Evolutionary conservation across 2,113 vertebrate species (phyloP).

Genomic region (Mohoua ochrocephala): DNA sequence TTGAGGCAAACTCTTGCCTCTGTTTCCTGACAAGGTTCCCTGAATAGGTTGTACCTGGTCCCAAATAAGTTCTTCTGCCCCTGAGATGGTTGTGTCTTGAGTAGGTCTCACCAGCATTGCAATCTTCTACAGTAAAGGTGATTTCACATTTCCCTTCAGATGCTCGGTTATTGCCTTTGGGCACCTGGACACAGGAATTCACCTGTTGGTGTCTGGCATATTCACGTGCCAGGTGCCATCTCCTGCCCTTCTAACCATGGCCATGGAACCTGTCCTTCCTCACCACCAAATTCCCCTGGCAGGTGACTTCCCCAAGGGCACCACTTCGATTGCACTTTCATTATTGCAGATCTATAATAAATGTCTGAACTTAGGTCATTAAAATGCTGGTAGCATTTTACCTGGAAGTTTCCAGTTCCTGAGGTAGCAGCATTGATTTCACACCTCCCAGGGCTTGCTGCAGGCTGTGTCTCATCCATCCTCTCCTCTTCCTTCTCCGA

Average conservation of each 20-base stretch:
- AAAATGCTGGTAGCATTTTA: not conserved
- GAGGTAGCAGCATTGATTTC: not conserved
- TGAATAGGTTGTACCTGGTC: accelerated
- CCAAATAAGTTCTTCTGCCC: not conserved
- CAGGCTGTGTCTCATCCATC: not conserved
- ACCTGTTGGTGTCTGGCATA: accelerated
- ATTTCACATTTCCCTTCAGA: not conserved
- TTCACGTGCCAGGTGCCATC: not conserved
- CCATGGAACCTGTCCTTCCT: not conserved
- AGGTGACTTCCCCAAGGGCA: not conserved
- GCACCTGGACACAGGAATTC: accelerated
- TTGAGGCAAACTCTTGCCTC: not conserved
- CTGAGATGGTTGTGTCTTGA: not conserved
- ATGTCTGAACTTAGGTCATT: not conserved
- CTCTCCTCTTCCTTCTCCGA: not conserved
- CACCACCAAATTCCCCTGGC: not conserved
- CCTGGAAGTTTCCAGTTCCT: not conserved
- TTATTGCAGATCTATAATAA: not conserved
- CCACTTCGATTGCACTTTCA: accelerated
- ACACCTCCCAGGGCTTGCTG: not conserved
- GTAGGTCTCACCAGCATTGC: not conserved
- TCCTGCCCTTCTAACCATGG: not conserved
- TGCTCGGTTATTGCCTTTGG: not conserved
- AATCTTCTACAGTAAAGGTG: not conserved
- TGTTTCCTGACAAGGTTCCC: accelerated